Conservation (phyloP, 2,888 invertebrate species). For the Eueremaeus valkanovi region DNA sequence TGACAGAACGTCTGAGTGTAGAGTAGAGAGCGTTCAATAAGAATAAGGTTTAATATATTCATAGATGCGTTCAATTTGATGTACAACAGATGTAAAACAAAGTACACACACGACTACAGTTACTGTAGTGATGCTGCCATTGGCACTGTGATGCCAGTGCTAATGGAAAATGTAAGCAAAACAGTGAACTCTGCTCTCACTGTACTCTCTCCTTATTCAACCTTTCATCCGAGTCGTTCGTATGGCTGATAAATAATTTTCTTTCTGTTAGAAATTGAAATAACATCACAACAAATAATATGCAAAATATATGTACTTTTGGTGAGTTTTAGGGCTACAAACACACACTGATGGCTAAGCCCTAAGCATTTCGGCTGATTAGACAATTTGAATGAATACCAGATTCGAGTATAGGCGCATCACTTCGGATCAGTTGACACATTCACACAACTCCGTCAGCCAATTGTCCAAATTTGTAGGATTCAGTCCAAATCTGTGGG, state of each 20-base stretch:
- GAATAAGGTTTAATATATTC: conserved; percentile 33
- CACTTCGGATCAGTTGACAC: conserved; percentile 33
- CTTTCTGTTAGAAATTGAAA: conserved; percentile 27
- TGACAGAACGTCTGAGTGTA: conserved; percentile 24
- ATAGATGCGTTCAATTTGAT: conserved; percentile 37
- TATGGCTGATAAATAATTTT: conserved; percentile 8
- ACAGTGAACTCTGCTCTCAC: neutral
- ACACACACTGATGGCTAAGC: conserved; percentile 28
- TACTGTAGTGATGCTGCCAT: conserved; percentile 13
- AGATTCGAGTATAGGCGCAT: neutral
- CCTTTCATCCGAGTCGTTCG: neutral
- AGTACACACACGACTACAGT: too few relatives aligned
- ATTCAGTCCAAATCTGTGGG: conserved; percentile 11
- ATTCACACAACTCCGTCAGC: conserved; percentile 17
- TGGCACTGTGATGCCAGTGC: conserved; percentile 9
- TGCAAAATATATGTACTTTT: conserved; percentile 33
- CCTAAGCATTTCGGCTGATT: conserved; percentile 1
- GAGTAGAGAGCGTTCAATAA: neutral
- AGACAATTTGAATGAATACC: conserved; percentile 5
- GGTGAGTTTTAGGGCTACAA: conserved; percentile 17
- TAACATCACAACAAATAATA: conserved; percentile 29
- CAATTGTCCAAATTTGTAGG: conserved; percentile 24
- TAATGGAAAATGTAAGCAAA: conserved; percentile 36
- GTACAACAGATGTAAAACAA: conserved; percentile 34
- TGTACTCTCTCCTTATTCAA: neutral